Evolutionary conservation across 2,888 invertebrate genomes (phyloP).

Genomic region (Hypolimnas misippus): DNA sequence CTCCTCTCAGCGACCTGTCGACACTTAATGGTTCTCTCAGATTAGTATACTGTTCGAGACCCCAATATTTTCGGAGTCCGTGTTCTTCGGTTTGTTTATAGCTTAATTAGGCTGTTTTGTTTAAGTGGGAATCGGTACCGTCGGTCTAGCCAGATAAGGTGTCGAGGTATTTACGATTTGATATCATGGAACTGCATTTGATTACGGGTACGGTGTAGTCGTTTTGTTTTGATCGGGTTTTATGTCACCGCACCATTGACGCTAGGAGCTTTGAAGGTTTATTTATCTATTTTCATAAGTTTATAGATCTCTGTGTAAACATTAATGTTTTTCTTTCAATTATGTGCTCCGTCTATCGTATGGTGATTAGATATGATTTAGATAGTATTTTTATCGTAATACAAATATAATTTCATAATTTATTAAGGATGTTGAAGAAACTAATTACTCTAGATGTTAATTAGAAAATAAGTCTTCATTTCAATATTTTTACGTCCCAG

Average conservation of each 20-base stretch:
- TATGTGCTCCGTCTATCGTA: slow-evolving; percentile 6
- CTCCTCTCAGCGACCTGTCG: slow-evolving; percentile 78
- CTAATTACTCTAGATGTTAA: neutral
- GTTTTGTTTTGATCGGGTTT: slow-evolving; percentile 68
- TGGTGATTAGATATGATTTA: slow-evolving; percentile 5
- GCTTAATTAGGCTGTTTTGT: slow-evolving; percentile 84
- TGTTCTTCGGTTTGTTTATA: slow-evolving; percentile 83
- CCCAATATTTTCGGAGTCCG: slow-evolving; percentile 72
- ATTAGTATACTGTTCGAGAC: slow-evolving; percentile 64
- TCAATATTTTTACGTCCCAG: neutral
- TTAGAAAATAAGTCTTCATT: neutral
- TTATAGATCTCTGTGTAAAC: slow-evolving; percentile 11
- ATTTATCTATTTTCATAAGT: slow-evolving; percentile 31
- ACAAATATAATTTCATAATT: neutral
- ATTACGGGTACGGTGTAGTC: slow-evolving; percentile 57
- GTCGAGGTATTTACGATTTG: slow-evolving; percentile 81
- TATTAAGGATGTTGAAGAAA: neutral
- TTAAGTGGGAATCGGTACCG: slow-evolving; percentile 72
- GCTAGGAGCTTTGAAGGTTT: slow-evolving; percentile 42
- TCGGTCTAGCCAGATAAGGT: slow-evolving; percentile 78
- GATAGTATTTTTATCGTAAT: neutral
- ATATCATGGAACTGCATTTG: slow-evolving; percentile 58
- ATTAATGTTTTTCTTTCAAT: slow-evolving; percentile 4
- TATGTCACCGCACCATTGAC: slow-evolving; percentile 46
- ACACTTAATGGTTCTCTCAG: slow-evolving; percentile 78